A percentile compares a stretch with the other conserved stretches of the same genome.
Evolutionary conservation across 2,797 vertebrate genomes (phyloP).

Genomic region (Fringilla coelebs): DNA sequence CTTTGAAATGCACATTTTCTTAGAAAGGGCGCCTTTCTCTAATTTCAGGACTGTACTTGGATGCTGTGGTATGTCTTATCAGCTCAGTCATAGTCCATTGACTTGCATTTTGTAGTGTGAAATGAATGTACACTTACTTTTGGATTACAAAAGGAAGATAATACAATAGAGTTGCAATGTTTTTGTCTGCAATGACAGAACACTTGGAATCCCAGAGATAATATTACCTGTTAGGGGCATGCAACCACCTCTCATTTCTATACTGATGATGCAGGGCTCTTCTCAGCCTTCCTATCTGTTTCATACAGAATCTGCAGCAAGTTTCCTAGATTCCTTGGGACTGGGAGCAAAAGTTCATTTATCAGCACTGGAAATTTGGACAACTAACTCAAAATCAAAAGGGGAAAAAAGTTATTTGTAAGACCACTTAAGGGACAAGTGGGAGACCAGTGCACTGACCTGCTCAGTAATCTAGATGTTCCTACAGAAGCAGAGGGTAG

Average conservation of each 20-base stretch:
- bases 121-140: background rate
- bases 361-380: background rate
- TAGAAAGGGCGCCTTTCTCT: background rate
- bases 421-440: background rate
- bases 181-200: background rate
- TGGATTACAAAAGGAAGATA: background rate
- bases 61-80: background rate
- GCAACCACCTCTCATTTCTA: background rate
- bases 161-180: background rate
- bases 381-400: background rate
- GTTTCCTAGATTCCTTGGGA: background rate
- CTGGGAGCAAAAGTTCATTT: background rate
- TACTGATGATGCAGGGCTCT: background rate
- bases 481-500: background rate
- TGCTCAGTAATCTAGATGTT: background rate
- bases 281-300: background rate
- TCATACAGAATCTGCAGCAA: background rate
- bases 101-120: background rate
- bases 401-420: background rate
- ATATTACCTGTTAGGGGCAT: background rate
- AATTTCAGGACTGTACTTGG: background rate
- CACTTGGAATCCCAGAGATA: background rate
- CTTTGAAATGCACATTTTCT: background rate
- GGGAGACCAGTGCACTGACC: background rate
- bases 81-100: background rate